Percentiles rank a stretch among this genome's conserved stretches.
Evolutionary conservation across 2,888 invertebrate genomes (phyloP).

Genomic region (Brenthis ino): DNA sequence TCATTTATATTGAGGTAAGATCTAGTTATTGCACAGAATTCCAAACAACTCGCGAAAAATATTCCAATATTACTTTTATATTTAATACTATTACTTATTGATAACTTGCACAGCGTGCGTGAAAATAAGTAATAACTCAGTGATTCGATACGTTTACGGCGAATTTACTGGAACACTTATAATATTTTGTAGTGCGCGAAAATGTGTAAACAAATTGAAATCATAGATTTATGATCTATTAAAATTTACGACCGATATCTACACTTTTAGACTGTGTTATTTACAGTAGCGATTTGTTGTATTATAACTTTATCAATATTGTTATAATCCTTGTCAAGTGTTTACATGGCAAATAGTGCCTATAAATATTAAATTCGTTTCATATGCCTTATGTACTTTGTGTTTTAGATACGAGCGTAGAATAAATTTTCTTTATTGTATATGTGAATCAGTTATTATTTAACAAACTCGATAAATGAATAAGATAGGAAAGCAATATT

Average conservation of each 20-base stretch:
- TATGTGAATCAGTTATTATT: too few species aligned
- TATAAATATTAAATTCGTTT: background rate
- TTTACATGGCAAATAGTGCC: background rate
- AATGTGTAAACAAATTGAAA: slow-evolving; percentile 52
- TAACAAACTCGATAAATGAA: too few species aligned
- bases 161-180: slow-evolving; percentile 38
- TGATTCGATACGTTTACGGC: slow-evolving; percentile 40
- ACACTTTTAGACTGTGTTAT: slow-evolving; percentile 23
- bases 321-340: slow-evolving; percentile 9
- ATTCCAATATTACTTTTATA: slow-evolving; percentile 5
- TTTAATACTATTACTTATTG: slow-evolving; percentile 11
- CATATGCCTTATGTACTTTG: background rate
- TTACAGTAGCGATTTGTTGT: slow-evolving; percentile 28
- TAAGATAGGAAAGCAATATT: too few species aligned
- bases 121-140: slow-evolving; percentile 33
- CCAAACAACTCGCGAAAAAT: background rate
- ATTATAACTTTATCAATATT: slow-evolving; percentile 20
- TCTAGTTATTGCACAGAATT: too few species aligned
- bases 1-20: too few species aligned
- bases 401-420: too few species aligned
- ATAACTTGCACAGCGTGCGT: slow-evolving; percentile 27
- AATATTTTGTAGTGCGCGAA: slow-evolving; percentile 39
- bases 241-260: slow-evolving; percentile 50
- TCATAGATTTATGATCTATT: slow-evolving; percentile 56
- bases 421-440: too few species aligned